These are phyloP conservation scores for Babylonia areolata DNA, from an alignment of 1,140 invertebrate species.

Conservation along the genomic window DNA sequence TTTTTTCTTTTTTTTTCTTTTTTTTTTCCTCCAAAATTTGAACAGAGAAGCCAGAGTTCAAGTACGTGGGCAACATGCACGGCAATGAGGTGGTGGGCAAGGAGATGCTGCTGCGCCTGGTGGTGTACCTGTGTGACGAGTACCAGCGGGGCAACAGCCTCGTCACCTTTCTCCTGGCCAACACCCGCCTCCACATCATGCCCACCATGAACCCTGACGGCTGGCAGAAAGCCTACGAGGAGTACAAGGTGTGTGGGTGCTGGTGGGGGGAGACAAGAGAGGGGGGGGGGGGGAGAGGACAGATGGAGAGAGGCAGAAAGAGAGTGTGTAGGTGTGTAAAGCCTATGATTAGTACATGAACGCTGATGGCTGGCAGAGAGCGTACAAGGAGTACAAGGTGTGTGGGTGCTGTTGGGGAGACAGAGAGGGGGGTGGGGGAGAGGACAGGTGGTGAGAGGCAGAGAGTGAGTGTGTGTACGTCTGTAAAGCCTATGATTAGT, in stretches of 20 bases:
- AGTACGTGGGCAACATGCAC: constrained; percentile 94
- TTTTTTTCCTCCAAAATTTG: neutral
- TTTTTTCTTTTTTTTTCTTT: no score
- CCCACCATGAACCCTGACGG: constrained; percentile 95
- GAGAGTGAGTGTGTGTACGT: no score
- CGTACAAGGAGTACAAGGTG: constrained; percentile 79
- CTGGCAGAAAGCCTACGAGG: constrained; percentile 85
- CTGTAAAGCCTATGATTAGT: no score
- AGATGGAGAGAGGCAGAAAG: no score
- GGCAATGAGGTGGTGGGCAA: constrained; percentile 92
- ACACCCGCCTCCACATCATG: constrained; percentile 90
- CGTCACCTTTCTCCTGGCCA: constrained; percentile 82
- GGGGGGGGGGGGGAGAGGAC: no score
- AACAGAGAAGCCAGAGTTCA: constrained; percentile 84
- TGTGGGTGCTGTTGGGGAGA: neutral
- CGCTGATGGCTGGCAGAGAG: constrained; percentile 91
- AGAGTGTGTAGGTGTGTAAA: no score
- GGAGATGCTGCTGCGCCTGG: constrained; percentile 88
- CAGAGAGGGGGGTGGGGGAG: no score
- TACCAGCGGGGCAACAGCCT: constrained; percentile 80
- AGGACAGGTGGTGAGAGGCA: no score
- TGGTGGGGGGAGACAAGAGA: no score
- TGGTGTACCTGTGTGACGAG: constrained; percentile 91
- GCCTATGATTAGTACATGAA: no score
- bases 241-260: constrained; percentile 61